Evolutionary conservation across 2,888 invertebrate genomes (phyloP).

Genomic region (Volucella zonaria): DNA sequence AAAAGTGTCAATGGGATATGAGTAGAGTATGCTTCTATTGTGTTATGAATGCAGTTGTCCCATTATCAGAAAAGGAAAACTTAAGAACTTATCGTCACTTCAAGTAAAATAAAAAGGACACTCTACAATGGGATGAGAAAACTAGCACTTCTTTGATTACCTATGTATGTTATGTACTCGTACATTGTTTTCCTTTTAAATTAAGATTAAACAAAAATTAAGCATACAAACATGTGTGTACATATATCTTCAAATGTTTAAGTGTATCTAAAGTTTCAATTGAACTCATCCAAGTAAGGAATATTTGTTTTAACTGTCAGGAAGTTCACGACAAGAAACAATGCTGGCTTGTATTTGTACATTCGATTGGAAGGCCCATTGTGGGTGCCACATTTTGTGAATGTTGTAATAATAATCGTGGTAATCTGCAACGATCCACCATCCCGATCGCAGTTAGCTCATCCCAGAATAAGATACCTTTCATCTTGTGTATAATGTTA

Average conservation of each 20-base stretch:
- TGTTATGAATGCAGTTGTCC: conserved; percentile 40
- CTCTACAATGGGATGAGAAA: conserved; percentile 18
- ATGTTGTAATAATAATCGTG: conserved; percentile 73
- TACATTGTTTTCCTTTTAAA: conserved; percentile 10
- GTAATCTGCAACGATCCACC: conserved; percentile 67
- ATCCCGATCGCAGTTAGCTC: conserved; percentile 27
- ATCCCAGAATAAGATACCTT: conserved; percentile 50
- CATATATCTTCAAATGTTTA: too few relatives aligned
- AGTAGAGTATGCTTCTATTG: conserved; percentile 34
- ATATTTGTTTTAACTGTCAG: conserved; percentile 62
- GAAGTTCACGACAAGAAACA: conserved; percentile 60
- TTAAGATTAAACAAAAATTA: too few relatives aligned
- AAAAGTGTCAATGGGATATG: conserved; percentile 13
- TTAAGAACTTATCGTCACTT: conserved; percentile 60
- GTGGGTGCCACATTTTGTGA: conserved; percentile 72
- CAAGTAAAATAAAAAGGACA: not conserved
- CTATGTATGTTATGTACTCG: too few relatives aligned
- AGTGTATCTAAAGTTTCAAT: conserved; percentile 42
- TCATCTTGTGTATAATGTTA: conserved; percentile 70
- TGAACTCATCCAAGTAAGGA: conserved; percentile 30
- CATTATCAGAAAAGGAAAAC: conserved; percentile 50
- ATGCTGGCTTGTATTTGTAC: conserved; percentile 25
- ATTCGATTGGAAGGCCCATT: conserved; percentile 44
- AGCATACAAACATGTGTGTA: too few relatives aligned
- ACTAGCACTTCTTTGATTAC: conserved; percentile 9